These are phyloP conservation scores for Aythya baeri DNA, from an alignment of 2,113 vertebrate species.

Conservation along the genomic window DNA sequence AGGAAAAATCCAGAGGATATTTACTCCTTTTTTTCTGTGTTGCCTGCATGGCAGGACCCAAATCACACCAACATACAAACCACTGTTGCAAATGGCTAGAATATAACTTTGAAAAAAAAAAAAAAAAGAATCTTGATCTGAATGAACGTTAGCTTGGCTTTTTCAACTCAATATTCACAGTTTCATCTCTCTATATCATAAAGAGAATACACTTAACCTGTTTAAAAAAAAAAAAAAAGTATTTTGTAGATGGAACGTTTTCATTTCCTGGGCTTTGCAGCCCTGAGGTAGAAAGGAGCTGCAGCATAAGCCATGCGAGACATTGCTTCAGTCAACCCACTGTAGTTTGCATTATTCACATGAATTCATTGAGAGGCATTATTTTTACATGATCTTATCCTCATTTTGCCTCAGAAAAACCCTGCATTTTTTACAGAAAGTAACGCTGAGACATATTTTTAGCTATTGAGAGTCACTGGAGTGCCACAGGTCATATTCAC, in stretches of 20 bases:
- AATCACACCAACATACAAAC: not conserved
- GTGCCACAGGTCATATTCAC: not conserved
- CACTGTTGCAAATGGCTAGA: not conserved
- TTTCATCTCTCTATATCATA: not conserved
- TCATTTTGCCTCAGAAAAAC: not conserved
- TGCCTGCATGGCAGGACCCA: not conserved
- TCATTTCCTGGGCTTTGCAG: slow-evolving; percentile 38
- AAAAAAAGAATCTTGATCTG: not conserved
- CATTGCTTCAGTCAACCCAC: not conserved
- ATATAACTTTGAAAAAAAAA: no score
- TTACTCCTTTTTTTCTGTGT: not conserved
- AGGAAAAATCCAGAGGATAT: not conserved
- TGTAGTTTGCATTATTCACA: not conserved
- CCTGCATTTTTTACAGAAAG: not conserved
- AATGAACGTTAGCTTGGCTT: not conserved
- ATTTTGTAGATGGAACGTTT: not conserved
- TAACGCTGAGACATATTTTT: not conserved
- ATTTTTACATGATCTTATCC: not conserved
- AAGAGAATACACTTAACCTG: not conserved
- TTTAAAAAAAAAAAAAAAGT: not conserved
- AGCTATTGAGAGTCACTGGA: slow-evolving; percentile 14
- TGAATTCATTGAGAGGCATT: not conserved
- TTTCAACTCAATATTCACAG: not conserved
- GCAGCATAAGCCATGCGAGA: not conserved
- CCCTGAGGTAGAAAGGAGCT: not conserved